Conservation (phyloP, 1,140 invertebrate species). For the Andricus grossulariae region DNA sequence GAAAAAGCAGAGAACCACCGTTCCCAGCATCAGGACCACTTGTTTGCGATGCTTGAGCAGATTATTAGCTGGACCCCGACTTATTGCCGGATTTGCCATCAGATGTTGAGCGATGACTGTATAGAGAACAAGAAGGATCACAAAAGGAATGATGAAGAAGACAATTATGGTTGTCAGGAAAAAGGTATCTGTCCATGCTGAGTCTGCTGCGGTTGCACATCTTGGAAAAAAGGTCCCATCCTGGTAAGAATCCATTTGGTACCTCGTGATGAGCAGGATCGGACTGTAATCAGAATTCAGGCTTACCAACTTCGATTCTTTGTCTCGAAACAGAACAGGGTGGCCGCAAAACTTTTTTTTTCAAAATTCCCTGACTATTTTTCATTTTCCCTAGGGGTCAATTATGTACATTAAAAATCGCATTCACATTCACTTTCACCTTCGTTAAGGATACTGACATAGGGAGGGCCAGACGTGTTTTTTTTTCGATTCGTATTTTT, state of each 20-base stretch:
- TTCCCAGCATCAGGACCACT: slow-evolving; percentile 88
- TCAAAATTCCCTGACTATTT: too few species aligned
- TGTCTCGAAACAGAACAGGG: too few species aligned
- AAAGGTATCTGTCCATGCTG: slow-evolving; percentile 83
- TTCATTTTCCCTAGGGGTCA: too few species aligned
- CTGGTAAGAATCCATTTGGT: slow-evolving; percentile 72
- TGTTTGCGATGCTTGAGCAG: slow-evolving; percentile 81
- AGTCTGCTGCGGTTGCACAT: slow-evolving; percentile 82
- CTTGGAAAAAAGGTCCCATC: slow-evolving; percentile 77
- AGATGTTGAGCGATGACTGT: slow-evolving; percentile 86
- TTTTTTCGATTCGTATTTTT: too few species aligned
- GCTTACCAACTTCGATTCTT: neutral
- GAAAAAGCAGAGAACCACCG: slow-evolving; percentile 91
- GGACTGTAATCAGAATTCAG: slow-evolving; percentile 66
- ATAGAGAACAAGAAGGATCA: slow-evolving; percentile 86
- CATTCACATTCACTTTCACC: too few species aligned
- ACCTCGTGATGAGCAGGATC: slow-evolving; percentile 78
- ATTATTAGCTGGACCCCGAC: slow-evolving; percentile 78
- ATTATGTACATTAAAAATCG: too few species aligned
- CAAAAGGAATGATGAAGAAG: slow-evolving; percentile 87
- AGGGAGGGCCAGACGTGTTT: too few species aligned
- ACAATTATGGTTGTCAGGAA: slow-evolving; percentile 82
- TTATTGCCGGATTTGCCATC: slow-evolving; percentile 79
- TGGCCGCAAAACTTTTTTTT: too few species aligned
- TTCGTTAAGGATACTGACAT: too few species aligned